These are phyloP conservation scores for Barbus barbus DNA, from an alignment of 2,113 vertebrate species.

Conservation along the genomic window DNA sequence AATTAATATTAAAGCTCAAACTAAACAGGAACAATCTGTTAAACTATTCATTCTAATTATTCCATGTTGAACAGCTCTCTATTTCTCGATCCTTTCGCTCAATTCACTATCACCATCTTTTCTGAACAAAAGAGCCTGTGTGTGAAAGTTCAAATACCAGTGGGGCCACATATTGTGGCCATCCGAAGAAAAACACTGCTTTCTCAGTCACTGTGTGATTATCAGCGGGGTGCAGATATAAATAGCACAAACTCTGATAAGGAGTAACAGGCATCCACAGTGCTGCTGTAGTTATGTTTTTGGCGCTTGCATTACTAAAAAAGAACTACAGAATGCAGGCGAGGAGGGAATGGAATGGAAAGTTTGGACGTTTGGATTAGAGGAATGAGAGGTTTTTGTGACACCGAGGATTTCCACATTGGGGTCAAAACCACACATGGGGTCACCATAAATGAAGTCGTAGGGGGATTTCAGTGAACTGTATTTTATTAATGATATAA, in stretches of 20 bases:
- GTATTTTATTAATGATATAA: neutral
- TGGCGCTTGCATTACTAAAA: constrained; percentile 16
- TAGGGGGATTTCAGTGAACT: neutral
- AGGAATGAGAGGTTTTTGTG: neutral
- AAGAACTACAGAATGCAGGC: neutral
- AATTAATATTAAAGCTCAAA: neutral
- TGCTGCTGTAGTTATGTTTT: constrained; percentile 48
- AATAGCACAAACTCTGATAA: constrained; percentile 61
- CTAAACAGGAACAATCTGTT: neutral
- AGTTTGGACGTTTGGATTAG: neutral
- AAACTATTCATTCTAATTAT: neutral
- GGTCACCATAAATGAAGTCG: neutral
- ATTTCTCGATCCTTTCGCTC: constrained; percentile 17
- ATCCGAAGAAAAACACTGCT: constrained; percentile 64
- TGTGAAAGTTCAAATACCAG: constrained; percentile 69
- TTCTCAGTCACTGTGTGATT: constrained; percentile 57
- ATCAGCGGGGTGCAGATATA: constrained; percentile 62
- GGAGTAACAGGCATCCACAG: constrained; percentile 52
- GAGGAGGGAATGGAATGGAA: neutral
- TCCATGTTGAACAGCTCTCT: neutral
- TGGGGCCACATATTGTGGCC: constrained; percentile 59
- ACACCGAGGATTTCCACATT: neutral
- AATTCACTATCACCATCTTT: neutral
- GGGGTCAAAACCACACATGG: neutral
- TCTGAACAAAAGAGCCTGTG: constrained; percentile 70